Evolutionary conservation across 2,797 vertebrate genomes (phyloP).

Genomic region (Setipinna tenuifilis): DNA sequence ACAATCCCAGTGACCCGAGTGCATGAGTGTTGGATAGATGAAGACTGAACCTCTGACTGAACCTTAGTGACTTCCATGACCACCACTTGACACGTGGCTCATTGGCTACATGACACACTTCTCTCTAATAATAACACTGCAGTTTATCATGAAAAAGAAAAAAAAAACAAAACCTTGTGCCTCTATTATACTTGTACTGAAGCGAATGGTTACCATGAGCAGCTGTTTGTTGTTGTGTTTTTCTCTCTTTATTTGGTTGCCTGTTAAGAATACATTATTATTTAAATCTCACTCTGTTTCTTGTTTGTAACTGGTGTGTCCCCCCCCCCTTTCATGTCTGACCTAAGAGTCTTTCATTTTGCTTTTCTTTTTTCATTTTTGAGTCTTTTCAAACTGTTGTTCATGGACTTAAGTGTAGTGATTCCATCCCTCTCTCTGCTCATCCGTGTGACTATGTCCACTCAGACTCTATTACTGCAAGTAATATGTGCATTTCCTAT

Average conservation of each 20-base stretch:
- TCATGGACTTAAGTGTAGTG: slow-evolving; percentile 84
- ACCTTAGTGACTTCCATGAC: slow-evolving; percentile 23
- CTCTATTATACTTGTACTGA: slow-evolving; percentile 86
- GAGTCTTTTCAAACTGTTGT: slow-evolving; percentile 37
- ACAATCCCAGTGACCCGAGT: slow-evolving; percentile 40
- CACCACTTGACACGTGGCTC: neutral
- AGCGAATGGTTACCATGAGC: slow-evolving; percentile 84
- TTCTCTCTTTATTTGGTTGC: slow-evolving; percentile 62
- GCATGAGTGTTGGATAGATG: slow-evolving; percentile 27
- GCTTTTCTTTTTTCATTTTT: slow-evolving; percentile 19
- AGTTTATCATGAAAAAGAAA: slow-evolving; percentile 36
- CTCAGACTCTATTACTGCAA: slow-evolving; percentile 95
- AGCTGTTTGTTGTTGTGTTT: slow-evolving; percentile 73
- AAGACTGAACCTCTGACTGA: slow-evolving; percentile 26
- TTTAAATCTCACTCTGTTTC: slow-evolving; percentile 88
- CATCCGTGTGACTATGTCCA: slow-evolving; percentile 93
- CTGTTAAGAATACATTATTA: slow-evolving; percentile 79
- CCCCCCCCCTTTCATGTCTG: slow-evolving; percentile 41
- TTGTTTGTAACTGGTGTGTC: slow-evolving; percentile 55
- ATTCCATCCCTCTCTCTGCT: slow-evolving; percentile 87
- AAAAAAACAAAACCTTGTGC: slow-evolving; percentile 74
- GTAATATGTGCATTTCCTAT: slow-evolving; percentile 99
- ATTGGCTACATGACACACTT: neutral
- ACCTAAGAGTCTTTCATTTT: slow-evolving; percentile 27
- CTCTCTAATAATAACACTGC: neutral